A percentile compares a stretch with the other conserved stretches of the same genome.
Evolutionary conservation across 2,797 vertebrate species (phyloP).

Genomic region (Paratrypauchen microcephalus): DNA sequence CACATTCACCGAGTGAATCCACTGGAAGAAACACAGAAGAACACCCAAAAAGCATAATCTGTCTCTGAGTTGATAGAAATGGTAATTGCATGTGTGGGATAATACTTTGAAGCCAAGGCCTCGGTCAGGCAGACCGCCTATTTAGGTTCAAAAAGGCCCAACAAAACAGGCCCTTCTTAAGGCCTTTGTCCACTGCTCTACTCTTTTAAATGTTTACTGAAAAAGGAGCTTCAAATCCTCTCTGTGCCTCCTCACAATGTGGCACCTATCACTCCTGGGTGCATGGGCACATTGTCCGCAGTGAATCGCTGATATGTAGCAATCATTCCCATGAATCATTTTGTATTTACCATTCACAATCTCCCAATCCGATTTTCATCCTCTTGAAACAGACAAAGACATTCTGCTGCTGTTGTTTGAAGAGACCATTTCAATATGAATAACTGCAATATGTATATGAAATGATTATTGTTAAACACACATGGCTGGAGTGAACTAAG

Average conservation of each 20-base stretch:
- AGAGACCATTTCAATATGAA: constrained; percentile 44
- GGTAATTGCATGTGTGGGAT: constrained; percentile 92
- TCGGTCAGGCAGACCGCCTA: constrained; percentile 80
- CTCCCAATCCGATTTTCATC: constrained; percentile 68
- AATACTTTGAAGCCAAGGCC: constrained; percentile 84
- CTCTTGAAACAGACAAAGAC: constrained; percentile 69
- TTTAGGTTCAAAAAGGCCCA: constrained; percentile 83
- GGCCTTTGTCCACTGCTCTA: constrained; percentile 76
- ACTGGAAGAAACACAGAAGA: constrained; percentile 99
- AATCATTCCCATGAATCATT: constrained; percentile 75
- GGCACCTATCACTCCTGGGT: constrained; percentile 77
- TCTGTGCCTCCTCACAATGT: constrained; percentile 77
- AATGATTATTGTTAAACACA: constrained; percentile 12
- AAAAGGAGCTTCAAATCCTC: constrained; percentile 82
- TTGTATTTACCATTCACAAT: constrained; percentile 73
- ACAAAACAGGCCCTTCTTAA: constrained; percentile 85
- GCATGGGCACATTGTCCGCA: constrained; percentile 70
- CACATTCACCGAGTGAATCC: constrained; percentile 99
- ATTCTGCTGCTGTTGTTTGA: constrained; percentile 47
- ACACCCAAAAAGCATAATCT: constrained; percentile 99
- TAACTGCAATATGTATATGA: constrained; percentile 19
- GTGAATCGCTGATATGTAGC: constrained; percentile 71
- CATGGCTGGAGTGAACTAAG: neutral
- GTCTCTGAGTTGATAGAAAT: constrained; percentile 94
- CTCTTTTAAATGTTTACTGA: constrained; percentile 84